phyloP scores from a whole-genome alignment of 1,140 invertebrate species.

The Zeugodacus cucurbitae region DNA sequence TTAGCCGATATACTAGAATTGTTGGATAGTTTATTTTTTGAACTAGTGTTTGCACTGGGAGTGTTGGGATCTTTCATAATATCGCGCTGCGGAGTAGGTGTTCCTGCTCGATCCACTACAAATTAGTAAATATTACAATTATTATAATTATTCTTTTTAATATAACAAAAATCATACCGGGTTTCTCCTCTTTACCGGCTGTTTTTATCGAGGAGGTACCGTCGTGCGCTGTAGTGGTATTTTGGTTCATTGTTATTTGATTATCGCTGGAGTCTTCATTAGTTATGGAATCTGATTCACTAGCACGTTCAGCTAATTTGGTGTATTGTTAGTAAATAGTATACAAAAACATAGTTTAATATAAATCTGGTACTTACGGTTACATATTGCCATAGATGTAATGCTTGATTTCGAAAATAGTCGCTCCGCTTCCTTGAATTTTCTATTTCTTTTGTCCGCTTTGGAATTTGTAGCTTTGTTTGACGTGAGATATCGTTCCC shows the following conservation, averaged over 20 bases:
- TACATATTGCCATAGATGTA: constrained; percentile 94
- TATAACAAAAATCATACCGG: constrained; percentile 46
- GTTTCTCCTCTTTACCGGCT: constrained; percentile 71
- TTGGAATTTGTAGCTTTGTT: constrained; percentile 95
- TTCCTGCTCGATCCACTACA: constrained; percentile 45
- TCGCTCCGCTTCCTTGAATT: constrained; percentile 97
- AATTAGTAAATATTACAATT: background rate
- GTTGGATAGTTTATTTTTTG: constrained; percentile 58
- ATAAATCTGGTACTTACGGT: constrained; percentile 67
- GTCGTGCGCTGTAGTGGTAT: constrained; percentile 75
- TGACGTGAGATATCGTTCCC: constrained; percentile 94
- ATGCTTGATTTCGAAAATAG: constrained; percentile 98
- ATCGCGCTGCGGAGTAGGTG: constrained; percentile 53
- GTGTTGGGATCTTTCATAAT: constrained; percentile 48
- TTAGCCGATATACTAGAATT: constrained; percentile 61
- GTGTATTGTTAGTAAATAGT: constrained; percentile 32
- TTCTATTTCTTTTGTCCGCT: constrained; percentile 94
- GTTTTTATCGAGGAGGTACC: constrained; percentile 72
- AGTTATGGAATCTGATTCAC: constrained; percentile 90
- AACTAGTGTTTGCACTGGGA: constrained; percentile 51
- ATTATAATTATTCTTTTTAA: background rate
- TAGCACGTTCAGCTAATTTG: constrained; percentile 78
- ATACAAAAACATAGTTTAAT: constrained; percentile 48
- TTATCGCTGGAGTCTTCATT: constrained; percentile 80
- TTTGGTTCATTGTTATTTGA: constrained; percentile 72